A percentile compares a stretch with the other conserved stretches of the same genome.
These are phyloP conservation scores for Danio albolineatus DNA, from an alignment of 2,797 vertebrate species.

Conservation along the genomic window DNA sequence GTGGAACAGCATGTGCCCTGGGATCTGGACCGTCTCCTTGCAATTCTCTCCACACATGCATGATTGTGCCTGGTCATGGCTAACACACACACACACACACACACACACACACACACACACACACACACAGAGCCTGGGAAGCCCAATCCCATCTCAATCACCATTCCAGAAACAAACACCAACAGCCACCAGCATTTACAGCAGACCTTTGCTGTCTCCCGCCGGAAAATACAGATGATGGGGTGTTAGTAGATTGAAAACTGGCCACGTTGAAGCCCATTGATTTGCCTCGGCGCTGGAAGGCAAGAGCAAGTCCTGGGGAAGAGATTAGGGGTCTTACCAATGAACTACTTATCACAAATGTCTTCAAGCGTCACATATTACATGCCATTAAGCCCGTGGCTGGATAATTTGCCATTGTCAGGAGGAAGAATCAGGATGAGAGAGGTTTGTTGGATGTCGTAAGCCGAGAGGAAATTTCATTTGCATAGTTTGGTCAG, in stretches of 20 bases:
- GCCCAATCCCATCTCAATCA: slow-evolving; percentile 22
- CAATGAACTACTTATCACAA: slow-evolving; percentile 51
- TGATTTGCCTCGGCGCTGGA: slow-evolving; percentile 46
- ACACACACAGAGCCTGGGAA: background rate
- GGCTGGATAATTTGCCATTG: slow-evolving; percentile 55
- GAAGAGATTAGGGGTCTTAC: slow-evolving; percentile 54
- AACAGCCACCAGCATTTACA: background rate
- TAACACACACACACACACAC: slow-evolving; percentile 2
- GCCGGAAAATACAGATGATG: slow-evolving; percentile 22
- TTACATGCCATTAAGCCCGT: slow-evolving; percentile 59
- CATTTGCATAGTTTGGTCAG: slow-evolving; percentile 39
- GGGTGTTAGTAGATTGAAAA: slow-evolving; percentile 27
- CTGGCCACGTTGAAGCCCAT: slow-evolving; percentile 27
- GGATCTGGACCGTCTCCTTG: slow-evolving; percentile 22
- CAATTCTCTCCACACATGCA: slow-evolving; percentile 41
- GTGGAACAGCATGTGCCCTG: slow-evolving; percentile 55
- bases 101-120: too few relatives aligned
- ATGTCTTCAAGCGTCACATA: slow-evolving; percentile 55
- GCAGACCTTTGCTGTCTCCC: slow-evolving; percentile 14
- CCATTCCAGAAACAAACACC: slow-evolving; percentile 30
- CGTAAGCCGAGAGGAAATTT: background rate
- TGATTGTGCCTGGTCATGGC: slow-evolving; percentile 53
- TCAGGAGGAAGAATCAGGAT: slow-evolving; percentile 47
- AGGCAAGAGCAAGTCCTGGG: slow-evolving; percentile 33
- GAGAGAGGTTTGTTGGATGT: slow-evolving; percentile 34